Evolutionary conservation across 35 echinoderm and acorn worm species (phyloP), one percentile per base, ranked within the genome.

Genomic region (Acanthaster planci): DNA sequence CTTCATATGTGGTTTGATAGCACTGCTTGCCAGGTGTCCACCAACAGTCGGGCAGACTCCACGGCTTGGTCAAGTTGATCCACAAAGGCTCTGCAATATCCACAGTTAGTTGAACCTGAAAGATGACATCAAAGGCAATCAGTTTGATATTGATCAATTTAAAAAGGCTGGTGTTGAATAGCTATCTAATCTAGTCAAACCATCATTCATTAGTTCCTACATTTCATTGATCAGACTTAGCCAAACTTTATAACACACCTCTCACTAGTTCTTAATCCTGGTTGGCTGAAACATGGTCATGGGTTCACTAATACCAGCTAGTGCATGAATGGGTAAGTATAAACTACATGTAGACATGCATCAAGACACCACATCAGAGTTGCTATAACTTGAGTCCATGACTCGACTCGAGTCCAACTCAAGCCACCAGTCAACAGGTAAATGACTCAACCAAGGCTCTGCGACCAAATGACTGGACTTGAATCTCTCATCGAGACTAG

Each of bases 1-100:
- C 87, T 80, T 77, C 34, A 52, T 89, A 59, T n/a, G 76, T 77
- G 31, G 92, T 90, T 29, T 58, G 1, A 27, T 94, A 94, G 57
- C 92, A 94, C 4, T 82, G 9, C 15, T 68, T 78, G 38, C 57
- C 60, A 31, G 47, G 40, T 17, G 82, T 86, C 92, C 92, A 94
- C 87, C 87, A 89, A 38, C 92, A 94, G 22, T 94, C 92, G 10
- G 92, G 92, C 35, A 52, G 17, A n/a, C 37, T 60, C 87, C 92
- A 86, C 50, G 92, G 91, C 47, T 89, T 76, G 7, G 92, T 94
- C 58, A 94, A 78, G 55, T 94, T 94, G 19, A 94, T 81, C 92
- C 92, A 94, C 82, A 94, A 59, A 0, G 37, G 55, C 36, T 86
- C 81, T 27, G 85, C 85, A 1, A 94, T 60, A 52, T 94, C 86